phyloP scores from a whole-genome alignment of 2,113 vertebrate species.

The Petaurus breviceps region DNA sequence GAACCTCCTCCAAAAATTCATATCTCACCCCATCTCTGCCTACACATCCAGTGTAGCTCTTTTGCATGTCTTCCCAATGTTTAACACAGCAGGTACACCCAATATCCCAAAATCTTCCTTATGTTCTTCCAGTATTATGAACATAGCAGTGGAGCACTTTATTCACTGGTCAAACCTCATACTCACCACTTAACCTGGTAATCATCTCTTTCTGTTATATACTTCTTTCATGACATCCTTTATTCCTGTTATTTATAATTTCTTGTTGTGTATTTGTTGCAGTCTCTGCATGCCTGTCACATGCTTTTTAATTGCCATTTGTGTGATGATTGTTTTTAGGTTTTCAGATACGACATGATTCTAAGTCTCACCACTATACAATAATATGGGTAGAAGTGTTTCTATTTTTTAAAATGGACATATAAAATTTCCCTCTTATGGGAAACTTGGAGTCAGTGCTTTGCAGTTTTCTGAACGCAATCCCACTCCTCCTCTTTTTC shows the following conservation, averaged over 20 bases:
- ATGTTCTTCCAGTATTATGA: not conserved
- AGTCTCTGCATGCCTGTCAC: not conserved
- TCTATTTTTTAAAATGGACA: not conserved
- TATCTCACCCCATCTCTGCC: not conserved
- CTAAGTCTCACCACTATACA: not conserved
- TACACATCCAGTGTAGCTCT: not conserved
- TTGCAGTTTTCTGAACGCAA: not conserved
- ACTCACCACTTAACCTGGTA: no score
- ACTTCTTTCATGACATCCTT: not conserved
- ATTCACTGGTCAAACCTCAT: no score
- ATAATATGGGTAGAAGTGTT: not conserved
- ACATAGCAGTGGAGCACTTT: not conserved
- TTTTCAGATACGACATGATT: not conserved
- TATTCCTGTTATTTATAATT: not conserved
- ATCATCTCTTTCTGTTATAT: not conserved
- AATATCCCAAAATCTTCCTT: not conserved
- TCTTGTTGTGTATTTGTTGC: not conserved
- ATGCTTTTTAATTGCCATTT: not conserved
- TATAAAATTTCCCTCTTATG: not conserved
- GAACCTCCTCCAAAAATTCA: not conserved
- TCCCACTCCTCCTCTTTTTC: not conserved
- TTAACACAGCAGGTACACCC: not conserved
- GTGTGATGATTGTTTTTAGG: not conserved
- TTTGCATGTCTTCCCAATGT: not conserved
- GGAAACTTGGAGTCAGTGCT: not conserved